A percentile compares a stretch with the other conserved stretches of the same genome.
These are phyloP conservation scores for Pimpla rufipes DNA, from an alignment of 2,888 invertebrate genomes.

Conservation along the genomic window DNA sequence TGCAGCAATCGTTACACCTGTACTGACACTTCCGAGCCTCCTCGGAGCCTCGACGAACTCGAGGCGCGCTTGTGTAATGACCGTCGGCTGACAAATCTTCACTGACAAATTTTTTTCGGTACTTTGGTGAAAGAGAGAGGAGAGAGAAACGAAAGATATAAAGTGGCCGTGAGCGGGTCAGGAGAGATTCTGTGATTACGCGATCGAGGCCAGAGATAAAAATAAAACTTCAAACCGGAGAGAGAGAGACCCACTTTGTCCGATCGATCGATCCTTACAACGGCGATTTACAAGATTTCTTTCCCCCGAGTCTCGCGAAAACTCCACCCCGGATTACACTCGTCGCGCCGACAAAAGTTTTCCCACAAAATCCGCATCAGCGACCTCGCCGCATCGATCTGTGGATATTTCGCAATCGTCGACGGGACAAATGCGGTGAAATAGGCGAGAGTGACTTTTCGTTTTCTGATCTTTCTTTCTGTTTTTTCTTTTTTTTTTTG, in stretches of 20 bases:
- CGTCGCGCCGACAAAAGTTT: not conserved
- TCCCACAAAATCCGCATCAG: constrained; percentile 1
- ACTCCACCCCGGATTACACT: too few relatives aligned
- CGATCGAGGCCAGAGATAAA: constrained; percentile 61
- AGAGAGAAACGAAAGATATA: not conserved
- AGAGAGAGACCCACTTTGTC: constrained; percentile 60
- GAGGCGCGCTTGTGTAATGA: not conserved
- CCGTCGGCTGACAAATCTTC: not conserved
- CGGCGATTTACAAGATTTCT: constrained; percentile 47
- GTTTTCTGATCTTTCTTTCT: not conserved
- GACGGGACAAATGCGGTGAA: too few relatives aligned
- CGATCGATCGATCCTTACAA: constrained; percentile 61
- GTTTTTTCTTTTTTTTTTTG: not conserved
- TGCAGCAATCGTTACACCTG: constrained; percentile 22
- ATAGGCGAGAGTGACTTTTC: not conserved
- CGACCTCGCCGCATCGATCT: not conserved
- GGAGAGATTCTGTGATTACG: constrained; percentile 20
- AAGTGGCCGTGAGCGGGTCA: not conserved
- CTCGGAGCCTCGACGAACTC: not conserved
- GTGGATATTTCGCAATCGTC: constrained; percentile 21
- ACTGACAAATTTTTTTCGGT: not conserved
- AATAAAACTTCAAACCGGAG: constrained; percentile 61
- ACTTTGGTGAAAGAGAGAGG: not conserved
- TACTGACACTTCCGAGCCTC: not conserved
- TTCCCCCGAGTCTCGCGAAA: constrained; percentile 13